Percentiles rank a stretch among this genome's conserved stretches.
Evolutionary conservation across 2,113 vertebrate species (phyloP).

Genomic region (Phyllopteryx taeniolatus): DNA sequence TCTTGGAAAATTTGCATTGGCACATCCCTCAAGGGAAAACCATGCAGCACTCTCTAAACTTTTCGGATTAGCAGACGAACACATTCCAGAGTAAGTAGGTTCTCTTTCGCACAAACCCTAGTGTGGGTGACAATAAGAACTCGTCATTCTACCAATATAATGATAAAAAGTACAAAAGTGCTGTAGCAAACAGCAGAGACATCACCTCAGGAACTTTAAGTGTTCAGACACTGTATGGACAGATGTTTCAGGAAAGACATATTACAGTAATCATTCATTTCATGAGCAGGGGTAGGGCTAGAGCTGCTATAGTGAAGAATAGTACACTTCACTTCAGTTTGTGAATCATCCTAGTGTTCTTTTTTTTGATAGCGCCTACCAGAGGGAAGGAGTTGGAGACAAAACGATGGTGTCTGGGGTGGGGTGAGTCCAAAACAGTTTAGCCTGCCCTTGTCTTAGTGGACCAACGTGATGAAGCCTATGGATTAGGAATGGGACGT

Average conservation of each 20-base stretch:
- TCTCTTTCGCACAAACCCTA: not conserved
- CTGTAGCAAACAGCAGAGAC: not conserved
- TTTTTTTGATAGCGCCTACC: too few species aligned
- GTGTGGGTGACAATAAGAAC: constrained; percentile 9
- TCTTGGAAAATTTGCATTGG: constrained; percentile 10
- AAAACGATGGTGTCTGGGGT: too few species aligned
- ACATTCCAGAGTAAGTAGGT: constrained; percentile 28
- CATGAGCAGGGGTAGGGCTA: too few species aligned
- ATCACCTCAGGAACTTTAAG: not conserved
- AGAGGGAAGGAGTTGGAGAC: too few species aligned
- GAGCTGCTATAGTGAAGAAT: too few species aligned
- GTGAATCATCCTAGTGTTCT: not conserved
- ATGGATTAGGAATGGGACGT: too few species aligned
- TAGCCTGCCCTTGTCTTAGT: too few species aligned
- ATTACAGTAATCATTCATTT: too few species aligned
- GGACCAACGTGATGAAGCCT: too few species aligned
- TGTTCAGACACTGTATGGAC: not conserved
- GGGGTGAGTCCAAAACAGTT: too few species aligned
- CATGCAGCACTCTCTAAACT: constrained; percentile 17
- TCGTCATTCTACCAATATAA: not conserved
- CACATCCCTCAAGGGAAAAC: constrained; percentile 33
- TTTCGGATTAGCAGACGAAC: constrained; percentile 3
- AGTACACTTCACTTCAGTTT: not conserved
- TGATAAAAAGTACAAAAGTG: not conserved
- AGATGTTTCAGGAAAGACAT: too few species aligned